phyloP scores from a whole-genome alignment of 2,797 vertebrate genomes.

The Myripristis jacobus region DNA sequence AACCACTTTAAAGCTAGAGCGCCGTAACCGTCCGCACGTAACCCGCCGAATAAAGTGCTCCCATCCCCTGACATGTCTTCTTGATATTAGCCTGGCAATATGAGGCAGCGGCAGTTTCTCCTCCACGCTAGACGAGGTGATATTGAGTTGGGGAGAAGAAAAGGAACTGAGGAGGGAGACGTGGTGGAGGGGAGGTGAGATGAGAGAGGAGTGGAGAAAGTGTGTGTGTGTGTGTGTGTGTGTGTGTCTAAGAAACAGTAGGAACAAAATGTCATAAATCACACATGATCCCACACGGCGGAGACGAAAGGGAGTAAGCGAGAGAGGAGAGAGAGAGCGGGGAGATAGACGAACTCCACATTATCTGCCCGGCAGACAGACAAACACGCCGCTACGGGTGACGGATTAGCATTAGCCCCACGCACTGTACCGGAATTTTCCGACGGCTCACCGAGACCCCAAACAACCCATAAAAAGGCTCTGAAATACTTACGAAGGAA shows the following conservation, averaged over 20 bases:
- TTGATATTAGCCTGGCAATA: slow-evolving; percentile 79
- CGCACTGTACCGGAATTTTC: slow-evolving; percentile 69
- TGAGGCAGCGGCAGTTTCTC: slow-evolving; percentile 78
- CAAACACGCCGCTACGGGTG: slow-evolving; percentile 71
- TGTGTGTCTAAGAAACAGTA: slow-evolving; percentile 64
- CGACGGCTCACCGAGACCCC: slow-evolving; percentile 64
- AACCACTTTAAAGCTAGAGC: slow-evolving; percentile 69
- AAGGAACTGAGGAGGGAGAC: slow-evolving; percentile 75
- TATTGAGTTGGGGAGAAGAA: slow-evolving; percentile 78
- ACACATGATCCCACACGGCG: slow-evolving; percentile 71
- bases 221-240: slow-evolving; percentile 25
- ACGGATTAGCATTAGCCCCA: slow-evolving; percentile 77
- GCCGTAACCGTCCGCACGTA: slow-evolving; percentile 65
- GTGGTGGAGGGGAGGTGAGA: slow-evolving; percentile 31
- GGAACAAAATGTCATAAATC: slow-evolving; percentile 82
- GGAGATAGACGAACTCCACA: slow-evolving; percentile 69
- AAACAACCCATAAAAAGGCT: slow-evolving; percentile 67
- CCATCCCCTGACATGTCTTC: slow-evolving; percentile 78
- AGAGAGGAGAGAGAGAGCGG: slow-evolving; percentile 47
- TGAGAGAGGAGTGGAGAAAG: slow-evolving; percentile 60
- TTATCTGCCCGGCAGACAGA: slow-evolving; percentile 76
- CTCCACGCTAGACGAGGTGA: slow-evolving; percentile 72
- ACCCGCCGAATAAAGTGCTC: slow-evolving; percentile 78
- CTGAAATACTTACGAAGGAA: slow-evolving; percentile 66
- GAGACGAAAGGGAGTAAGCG: slow-evolving; percentile 64